Evolutionary conservation across 2,888 invertebrate genomes (phyloP), one percentile per base, ranked within the genome.

Genomic region (Electrophaes corylata): DNA sequence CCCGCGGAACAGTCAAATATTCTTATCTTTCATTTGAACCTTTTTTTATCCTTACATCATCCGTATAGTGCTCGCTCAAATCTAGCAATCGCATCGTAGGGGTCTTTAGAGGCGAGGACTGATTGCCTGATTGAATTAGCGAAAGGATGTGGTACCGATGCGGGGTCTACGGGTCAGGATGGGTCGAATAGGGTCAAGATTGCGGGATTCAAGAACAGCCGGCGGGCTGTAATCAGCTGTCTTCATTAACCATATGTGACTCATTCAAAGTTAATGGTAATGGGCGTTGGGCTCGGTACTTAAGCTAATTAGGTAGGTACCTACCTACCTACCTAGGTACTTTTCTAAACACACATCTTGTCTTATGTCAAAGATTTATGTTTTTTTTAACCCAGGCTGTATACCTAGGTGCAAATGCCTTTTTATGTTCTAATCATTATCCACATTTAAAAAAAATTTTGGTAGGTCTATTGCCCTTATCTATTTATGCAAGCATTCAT

Each of bases 81-180:
- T 29, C 26, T 29, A 14, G 35, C 14, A 14, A 35, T 35, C 14
- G 5, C 4, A 14, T 4, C 14, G 35, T 16, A 33, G 47, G 54
- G 41, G 14, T 47, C 44, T 49, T n/a, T n/a, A n/a, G n/a, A n/a
- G n/a, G 35, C 46, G 45, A 50, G 29, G 50, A 47, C 52, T 55
- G 41, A 26, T 49, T 37, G 44, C 66, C 69, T 84, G 83, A 89
- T 88, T 88, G 79, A 86, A 87, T 88, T 85, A 89, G 78, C 77
- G 66, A 75, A 75, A 80, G 78, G 82, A 81, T 78, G 83, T 76
- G 73, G 71, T 61, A 59, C 62, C 66, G 69, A 70, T 71, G 74
- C 72, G 77, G 71, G 67, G 59, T 67, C 69, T 57, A 60, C 56
- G 63, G 66, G 71, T 69, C 67, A 64, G 73, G 65, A 48, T 69